Percentiles rank a stretch among this genome's conserved stretches.
These are phyloP conservation scores for Empis livida DNA, from an alignment of 2,888 invertebrate genomes.

Conservation along the genomic window DNA sequence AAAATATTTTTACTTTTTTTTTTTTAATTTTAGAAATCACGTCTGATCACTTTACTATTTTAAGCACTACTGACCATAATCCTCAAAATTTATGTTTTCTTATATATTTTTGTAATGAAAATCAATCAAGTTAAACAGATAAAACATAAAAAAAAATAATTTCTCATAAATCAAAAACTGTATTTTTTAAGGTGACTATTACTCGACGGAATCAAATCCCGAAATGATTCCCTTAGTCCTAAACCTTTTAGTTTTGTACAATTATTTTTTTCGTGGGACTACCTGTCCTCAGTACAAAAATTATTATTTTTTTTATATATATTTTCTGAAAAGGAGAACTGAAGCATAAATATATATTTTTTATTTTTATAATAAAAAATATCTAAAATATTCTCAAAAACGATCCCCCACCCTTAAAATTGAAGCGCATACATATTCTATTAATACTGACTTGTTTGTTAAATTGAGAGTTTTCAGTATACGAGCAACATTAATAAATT, in stretches of 20 bases:
- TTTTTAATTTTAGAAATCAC: constrained; percentile 16
- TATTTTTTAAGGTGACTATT: constrained; percentile 16
- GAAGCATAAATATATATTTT: no score
- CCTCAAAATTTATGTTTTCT: no score
- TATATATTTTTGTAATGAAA: no score
- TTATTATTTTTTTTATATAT: no score
- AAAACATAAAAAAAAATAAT: no score
- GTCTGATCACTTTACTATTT: constrained; percentile 22
- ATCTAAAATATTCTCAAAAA: background rate
- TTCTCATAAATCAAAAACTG: no score
- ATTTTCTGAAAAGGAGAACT: no score
- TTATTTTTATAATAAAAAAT: no score
- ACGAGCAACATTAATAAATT: no score
- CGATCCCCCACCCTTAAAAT: background rate
- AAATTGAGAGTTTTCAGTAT: no score
- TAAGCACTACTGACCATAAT: constrained; percentile 5
- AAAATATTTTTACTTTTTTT: background rate
- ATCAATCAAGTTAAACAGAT: no score
- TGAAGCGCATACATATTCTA: background rate
- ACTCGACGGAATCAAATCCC: constrained; percentile 39
- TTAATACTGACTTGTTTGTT: no score
- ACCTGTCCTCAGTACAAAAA: background rate
- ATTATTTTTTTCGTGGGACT: constrained; percentile 9
- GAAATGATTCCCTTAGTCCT: constrained; percentile 41
- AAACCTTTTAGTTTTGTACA: constrained; percentile 30